These are phyloP conservation scores for Aphelenchoides bicaudatus DNA, from an alignment of 2,888 invertebrate genomes.

Conservation along the genomic window DNA sequence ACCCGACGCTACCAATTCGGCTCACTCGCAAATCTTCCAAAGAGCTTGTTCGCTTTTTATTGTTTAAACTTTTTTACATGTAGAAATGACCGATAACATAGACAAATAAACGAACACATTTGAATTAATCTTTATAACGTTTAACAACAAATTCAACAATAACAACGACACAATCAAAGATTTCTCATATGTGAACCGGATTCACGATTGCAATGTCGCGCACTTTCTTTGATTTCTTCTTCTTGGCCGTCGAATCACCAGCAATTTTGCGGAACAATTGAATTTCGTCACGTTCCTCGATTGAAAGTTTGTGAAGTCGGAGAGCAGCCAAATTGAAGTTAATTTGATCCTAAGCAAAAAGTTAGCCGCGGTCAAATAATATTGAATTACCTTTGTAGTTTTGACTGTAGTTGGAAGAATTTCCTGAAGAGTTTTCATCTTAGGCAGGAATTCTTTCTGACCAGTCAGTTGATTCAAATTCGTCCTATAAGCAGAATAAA, in stretches of 20 bases:
- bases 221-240: constrained; percentile 69
- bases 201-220: constrained; percentile 35
- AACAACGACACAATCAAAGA: too few species aligned
- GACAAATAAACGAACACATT: too few species aligned
- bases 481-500: constrained; percentile 32
- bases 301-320: constrained; percentile 72
- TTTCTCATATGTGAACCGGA: neutral
- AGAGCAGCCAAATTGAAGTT: constrained; percentile 82
- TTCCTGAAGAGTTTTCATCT: constrained; percentile 69
- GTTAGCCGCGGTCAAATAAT: constrained; percentile 1
- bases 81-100: too few species aligned
- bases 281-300: constrained; percentile 74
- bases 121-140: too few species aligned
- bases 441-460: constrained; percentile 70
- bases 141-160: too few species aligned
- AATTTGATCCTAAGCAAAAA: constrained; percentile 70
- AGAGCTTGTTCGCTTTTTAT: too few species aligned
- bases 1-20: too few species aligned
- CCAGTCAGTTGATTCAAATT: constrained; percentile 71
- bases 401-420: constrained; percentile 67
- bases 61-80: too few species aligned
- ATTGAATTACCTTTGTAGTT: constrained; percentile 54
- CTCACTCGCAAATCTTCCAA: too few species aligned
- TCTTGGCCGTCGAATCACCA: constrained; percentile 44
- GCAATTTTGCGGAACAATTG: constrained; percentile 68